Percentiles rank a stretch among this genome's conserved stretches.
Conservation (phyloP, 1,140 invertebrate genomes). For the Acromyrmex heyeri region DNA sequence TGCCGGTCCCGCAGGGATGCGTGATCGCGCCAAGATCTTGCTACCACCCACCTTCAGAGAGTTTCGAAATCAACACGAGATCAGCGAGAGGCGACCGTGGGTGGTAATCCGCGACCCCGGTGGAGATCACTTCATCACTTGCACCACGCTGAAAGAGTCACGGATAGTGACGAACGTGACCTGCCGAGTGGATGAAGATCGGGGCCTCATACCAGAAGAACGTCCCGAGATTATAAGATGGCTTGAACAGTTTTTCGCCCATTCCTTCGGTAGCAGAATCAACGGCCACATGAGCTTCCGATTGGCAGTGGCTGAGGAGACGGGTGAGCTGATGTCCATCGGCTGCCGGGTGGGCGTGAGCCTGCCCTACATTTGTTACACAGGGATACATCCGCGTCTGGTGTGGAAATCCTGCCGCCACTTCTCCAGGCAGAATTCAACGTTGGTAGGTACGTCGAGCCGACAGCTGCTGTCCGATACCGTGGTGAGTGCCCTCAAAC, state of each 20-base stretch:
- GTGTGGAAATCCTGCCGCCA: conserved; percentile 89
- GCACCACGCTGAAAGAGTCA: conserved; percentile 92
- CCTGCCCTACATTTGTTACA: conserved; percentile 92
- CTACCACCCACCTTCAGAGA: conserved; percentile 88
- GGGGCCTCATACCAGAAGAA: conserved; percentile 90
- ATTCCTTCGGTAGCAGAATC: conserved; percentile 88
- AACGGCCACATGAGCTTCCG: conserved; percentile 93
- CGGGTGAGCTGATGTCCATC: conserved; percentile 86
- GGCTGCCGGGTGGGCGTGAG: conserved; percentile 92
- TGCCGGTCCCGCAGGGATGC: conserved; percentile 90
- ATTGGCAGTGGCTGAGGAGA: conserved; percentile 87
- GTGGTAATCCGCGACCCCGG: conserved; percentile 91
- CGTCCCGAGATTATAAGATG: conserved; percentile 90
- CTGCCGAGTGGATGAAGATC: conserved; percentile 90
- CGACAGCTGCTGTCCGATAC: conserved; percentile 86
- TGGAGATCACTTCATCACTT: conserved; percentile 92
- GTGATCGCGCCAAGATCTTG: conserved; percentile 90
- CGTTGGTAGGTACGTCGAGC: conserved; percentile 84
- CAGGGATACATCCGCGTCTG: conserved; percentile 89
- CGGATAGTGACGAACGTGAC: conserved; percentile 92
- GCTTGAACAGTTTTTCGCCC: conserved; percentile 90
- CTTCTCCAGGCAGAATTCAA: conserved; percentile 87
- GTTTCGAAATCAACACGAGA: conserved; percentile 89
- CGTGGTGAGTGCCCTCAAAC: conserved; percentile 85
- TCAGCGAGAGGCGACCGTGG: conserved; percentile 92